Base-by-base conservation (phyloP, 2,113 vertebrate genomes). In the Stictonetta naevosa region DNA sequence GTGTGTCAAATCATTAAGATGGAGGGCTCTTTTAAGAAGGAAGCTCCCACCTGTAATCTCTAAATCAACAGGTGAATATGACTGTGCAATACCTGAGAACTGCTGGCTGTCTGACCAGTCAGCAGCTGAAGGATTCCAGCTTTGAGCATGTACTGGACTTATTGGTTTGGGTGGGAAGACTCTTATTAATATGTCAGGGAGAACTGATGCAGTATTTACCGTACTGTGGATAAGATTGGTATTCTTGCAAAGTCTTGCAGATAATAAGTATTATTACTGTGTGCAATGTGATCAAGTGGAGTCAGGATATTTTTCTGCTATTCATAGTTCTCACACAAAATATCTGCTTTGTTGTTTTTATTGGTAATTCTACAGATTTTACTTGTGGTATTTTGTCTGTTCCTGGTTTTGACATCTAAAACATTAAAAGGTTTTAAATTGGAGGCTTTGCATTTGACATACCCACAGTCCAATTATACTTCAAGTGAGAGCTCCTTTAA, bases 51-150 rank as follows among this genome's bases (percentile, higher is more conserved):
- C 16, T 90, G 56, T 88, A 88, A 86, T 88, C 92, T 94, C 53
- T 86, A 53, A 73, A 93, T 95, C 93, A 94, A 95, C 92, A 92
- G 64, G 88, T 94, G 82, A 66, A 94, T 74, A 40, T 73, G 73
- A 77, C 72, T 0, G 0, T 63, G 55, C 59, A 63, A 87, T 93
- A 82, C 63, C 31, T 93, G 59, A 88, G 56, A 60, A 77, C 55
- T 92, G 66, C 38, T 78, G 46, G 31, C 75, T 96, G 74, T 78
- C 88, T 86, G 85, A 74, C 72, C 55, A 76, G 66, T 79, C 69
- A 69, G 58, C 0, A 1, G 26, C 78, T 55, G 40, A 80, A 90
- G n/a, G 50, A 73, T 71, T 74, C 52, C 82, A 28, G 33, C 63
- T 74, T 16, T 56, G 59, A 91, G 40, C 26, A 0, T 56, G 52